Conservation (phyloP, 1,140 invertebrate species). For the Zaprionus ghesquierei region DNA sequence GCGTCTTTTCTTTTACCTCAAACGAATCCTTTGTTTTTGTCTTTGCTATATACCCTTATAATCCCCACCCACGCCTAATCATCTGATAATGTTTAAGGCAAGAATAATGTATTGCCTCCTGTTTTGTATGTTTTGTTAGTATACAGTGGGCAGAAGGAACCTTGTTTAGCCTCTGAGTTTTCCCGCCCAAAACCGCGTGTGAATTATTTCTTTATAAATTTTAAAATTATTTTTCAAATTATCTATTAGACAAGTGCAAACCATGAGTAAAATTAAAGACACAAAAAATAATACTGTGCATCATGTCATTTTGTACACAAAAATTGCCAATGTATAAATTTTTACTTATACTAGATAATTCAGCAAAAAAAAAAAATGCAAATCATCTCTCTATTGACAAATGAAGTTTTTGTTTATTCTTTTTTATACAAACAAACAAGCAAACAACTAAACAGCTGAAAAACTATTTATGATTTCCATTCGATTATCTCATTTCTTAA, state of each 20-base stretch:
- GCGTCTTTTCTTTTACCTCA: slow-evolving; percentile 44
- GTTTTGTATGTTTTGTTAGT: slow-evolving; percentile 62
- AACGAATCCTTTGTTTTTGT: slow-evolving; percentile 52
- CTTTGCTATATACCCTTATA: slow-evolving; percentile 24
- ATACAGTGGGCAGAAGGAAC: slow-evolving; percentile 63
- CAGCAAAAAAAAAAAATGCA: slow-evolving; percentile 27
- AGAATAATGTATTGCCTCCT: slow-evolving; percentile 44
- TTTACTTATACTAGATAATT: slow-evolving; percentile 53
- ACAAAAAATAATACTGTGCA: slow-evolving; percentile 54
- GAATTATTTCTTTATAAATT: slow-evolving; percentile 35
- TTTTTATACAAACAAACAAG: slow-evolving; percentile 28
- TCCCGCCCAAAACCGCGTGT: slow-evolving; percentile 44
- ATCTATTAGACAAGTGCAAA: slow-evolving; percentile 45
- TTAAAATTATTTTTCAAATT: slow-evolving; percentile 43
- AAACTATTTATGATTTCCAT: slow-evolving; percentile 54
- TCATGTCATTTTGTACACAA: slow-evolving; percentile 63
- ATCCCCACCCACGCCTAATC: not conserved
- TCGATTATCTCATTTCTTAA: slow-evolving; percentile 49
- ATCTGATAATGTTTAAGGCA: slow-evolving; percentile 26
- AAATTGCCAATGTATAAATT: slow-evolving; percentile 65
- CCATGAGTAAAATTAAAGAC: slow-evolving; percentile 26
- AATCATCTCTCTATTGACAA: slow-evolving; percentile 21
- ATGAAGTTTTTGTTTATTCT: slow-evolving; percentile 24
- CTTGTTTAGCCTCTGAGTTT: slow-evolving; percentile 20
- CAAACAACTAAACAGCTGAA: slow-evolving; percentile 29